Base-by-base conservation (phyloP, 1,140 invertebrate species). In the Macrostomum lignano region DNA sequence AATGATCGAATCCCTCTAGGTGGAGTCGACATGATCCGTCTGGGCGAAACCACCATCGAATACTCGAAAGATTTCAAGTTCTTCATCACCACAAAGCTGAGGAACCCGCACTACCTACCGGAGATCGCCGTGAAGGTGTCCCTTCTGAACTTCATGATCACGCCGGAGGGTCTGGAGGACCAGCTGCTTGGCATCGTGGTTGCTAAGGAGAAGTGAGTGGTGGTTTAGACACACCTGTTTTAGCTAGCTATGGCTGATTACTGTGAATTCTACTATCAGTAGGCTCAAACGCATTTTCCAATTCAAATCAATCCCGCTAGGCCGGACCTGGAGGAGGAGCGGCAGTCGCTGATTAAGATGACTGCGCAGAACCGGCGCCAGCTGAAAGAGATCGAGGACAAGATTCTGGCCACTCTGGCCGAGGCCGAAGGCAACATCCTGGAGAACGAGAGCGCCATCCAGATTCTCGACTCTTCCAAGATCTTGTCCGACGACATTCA, bases 401-500 rank as follows among this genome's bases (percentile, higher is more conserved):
- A 56, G 35, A 60, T 60, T 35, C 42, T 60, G 19, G 44, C 46
- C 37, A 60, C 55, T 11, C 42, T 60, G 9, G 52, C 51, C 10
- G 46, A 49, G n/a, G 55, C 54, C 1, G 51, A 60, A 39, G 55
- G 55, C 19, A 60, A 60, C 39, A 60, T 60, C 38, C 45, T 60
- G 6, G 57, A 60, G 42, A 55, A 60, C 41, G 55, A 58, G 34
- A 45, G 46, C n/a, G 55, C 55, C 28, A 58, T 58, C 31, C 43
- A 57, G 39, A 47, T 58, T 26, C 42, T 60, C 1, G 53, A 60
- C 34, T 48, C 46, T 5, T 57, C 55, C 10, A 60, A 58, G 40
- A 46, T 60, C 25, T 44, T 60, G 6, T 50, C 57, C 10, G 48
- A 58, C 44, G 57, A 60, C 39, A 60, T 88, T 33, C 69, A 70